Evolutionary conservation across 2,113 vertebrate species (phyloP).

Genomic region (Nyctibius bracteatus): DNA sequence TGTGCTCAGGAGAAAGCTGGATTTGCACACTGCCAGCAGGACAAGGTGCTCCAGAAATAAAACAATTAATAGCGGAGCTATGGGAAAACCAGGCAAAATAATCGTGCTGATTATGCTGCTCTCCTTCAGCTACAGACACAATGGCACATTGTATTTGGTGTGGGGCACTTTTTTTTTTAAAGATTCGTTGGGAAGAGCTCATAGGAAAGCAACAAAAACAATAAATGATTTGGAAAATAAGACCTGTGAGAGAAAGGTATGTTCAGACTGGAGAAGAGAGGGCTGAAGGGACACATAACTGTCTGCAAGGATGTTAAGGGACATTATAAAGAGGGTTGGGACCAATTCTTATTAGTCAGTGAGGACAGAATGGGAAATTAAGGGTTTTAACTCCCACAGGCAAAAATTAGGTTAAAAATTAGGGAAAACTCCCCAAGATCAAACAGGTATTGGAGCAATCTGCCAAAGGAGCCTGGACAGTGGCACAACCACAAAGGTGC

Average conservation of each 20-base stretch:
- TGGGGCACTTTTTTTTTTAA: not conserved
- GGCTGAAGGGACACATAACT: not conserved
- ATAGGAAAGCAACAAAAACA: not conserved
- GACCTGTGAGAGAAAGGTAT: not conserved
- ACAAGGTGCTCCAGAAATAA: not conserved
- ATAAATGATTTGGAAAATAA: conserved; percentile 25
- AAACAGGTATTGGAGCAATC: not conserved
- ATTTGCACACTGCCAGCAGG: not conserved
- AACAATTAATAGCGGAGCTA: not conserved
- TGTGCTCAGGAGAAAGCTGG: fast-evolving
- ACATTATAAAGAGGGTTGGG: not conserved
- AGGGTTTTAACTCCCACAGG: conserved; percentile 13
- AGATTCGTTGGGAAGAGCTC: not conserved
- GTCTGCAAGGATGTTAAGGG: not conserved
- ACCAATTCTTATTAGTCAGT: conserved; percentile 37
- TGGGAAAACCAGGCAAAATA: not conserved
- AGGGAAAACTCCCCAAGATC: not conserved
- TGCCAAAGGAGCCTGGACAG: not conserved
- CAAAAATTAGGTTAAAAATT: conserved; percentile 26
- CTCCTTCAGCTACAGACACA: not conserved
- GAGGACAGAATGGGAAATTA: conserved; percentile 41
- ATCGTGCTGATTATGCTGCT: not conserved
- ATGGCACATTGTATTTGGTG: not conserved
- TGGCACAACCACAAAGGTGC: not conserved
- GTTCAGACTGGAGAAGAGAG: not conserved